Conservation (phyloP, 2,797 vertebrate genomes). For the Tokudaia muenninki region DNA sequence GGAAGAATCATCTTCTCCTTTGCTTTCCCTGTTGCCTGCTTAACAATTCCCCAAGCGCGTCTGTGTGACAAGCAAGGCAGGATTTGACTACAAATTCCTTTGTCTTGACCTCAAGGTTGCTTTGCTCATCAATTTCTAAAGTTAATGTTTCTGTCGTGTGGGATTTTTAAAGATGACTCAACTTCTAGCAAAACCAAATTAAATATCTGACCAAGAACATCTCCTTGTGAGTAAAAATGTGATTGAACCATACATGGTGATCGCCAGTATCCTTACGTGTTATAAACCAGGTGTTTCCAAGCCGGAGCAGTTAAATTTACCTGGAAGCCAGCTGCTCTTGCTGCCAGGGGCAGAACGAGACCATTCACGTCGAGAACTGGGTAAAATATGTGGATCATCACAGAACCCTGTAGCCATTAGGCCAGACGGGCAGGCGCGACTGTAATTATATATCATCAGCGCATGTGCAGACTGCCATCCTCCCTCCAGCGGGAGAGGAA, state of each 20-base stretch:
- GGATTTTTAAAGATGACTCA: constrained; percentile 39
- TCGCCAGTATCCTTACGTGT: constrained; percentile 1
- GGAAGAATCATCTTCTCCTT: constrained; percentile 7
- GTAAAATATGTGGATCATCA: constrained; percentile 38
- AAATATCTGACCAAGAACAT: constrained; percentile 47
- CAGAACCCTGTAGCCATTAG: constrained; percentile 57
- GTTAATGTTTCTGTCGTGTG: constrained; percentile 45
- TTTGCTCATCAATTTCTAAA: constrained; percentile 53
- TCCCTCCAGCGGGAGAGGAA: constrained; percentile 1
- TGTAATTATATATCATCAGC: constrained; percentile 67
- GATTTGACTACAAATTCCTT: neutral
- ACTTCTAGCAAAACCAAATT: constrained; percentile 67
- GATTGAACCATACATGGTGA: constrained; percentile 20
- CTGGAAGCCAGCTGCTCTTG: constrained; percentile 65
- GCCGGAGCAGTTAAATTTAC: constrained; percentile 50
- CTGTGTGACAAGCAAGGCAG: constrained; percentile 30
- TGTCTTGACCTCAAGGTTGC: constrained; percentile 27
- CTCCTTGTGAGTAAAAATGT: constrained; percentile 58
- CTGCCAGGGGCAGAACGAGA: constrained; percentile 3
- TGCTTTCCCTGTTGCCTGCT: neutral
- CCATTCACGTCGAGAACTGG: constrained; percentile 58
- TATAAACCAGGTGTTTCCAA: constrained; percentile 43
- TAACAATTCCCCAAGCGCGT: neutral
- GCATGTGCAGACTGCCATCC: neutral
- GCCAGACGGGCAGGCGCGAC: constrained; percentile 40